Evolutionary conservation across 2,113 vertebrate species (phyloP).

Genomic region (Pholis gunnellus): DNA sequence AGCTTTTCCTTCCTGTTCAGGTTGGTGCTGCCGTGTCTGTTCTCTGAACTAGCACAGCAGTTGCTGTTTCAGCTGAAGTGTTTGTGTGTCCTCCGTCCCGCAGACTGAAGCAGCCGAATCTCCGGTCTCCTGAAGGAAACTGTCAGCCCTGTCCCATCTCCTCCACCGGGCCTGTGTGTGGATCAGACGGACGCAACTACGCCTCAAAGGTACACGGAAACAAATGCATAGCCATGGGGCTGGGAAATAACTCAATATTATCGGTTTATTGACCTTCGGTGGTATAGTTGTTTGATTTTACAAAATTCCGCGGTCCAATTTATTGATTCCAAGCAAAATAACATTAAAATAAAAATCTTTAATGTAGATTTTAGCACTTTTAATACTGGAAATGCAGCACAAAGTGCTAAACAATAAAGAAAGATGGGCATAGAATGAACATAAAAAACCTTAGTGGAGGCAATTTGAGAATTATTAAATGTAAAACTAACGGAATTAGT

Average conservation of each 20-base stretch:
- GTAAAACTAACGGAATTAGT: not conserved
- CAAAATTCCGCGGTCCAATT: not conserved
- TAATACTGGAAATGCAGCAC: not conserved
- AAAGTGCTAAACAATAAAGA: not conserved
- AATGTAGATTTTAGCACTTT: not conserved
- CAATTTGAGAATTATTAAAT: not conserved
- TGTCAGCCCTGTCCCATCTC: slow-evolving; percentile 93
- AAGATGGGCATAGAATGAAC: not conserved
- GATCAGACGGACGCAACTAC: slow-evolving; percentile 96
- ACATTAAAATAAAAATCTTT: not conserved
- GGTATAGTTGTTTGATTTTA: not conserved
- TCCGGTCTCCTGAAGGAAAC: slow-evolving; percentile 87
- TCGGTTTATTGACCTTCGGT: too few species aligned
- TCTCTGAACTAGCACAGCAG: slow-evolving; percentile 39
- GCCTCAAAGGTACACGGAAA: slow-evolving; percentile 89
- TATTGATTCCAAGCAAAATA: not conserved
- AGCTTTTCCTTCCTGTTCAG: slow-evolving; percentile 35
- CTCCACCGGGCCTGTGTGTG: slow-evolving; percentile 90
- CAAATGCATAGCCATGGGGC: not conserved
- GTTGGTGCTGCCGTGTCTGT: slow-evolving; percentile 26
- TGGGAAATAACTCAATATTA: not conserved
- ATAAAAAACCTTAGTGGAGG: not conserved
- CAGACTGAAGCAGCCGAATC: slow-evolving; percentile 91
- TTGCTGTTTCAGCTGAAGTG: slow-evolving; percentile 45
- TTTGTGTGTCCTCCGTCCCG: slow-evolving; percentile 34